Evolutionary conservation across 2,113 vertebrate species (phyloP).

Genomic region (Cottus gobio): DNA sequence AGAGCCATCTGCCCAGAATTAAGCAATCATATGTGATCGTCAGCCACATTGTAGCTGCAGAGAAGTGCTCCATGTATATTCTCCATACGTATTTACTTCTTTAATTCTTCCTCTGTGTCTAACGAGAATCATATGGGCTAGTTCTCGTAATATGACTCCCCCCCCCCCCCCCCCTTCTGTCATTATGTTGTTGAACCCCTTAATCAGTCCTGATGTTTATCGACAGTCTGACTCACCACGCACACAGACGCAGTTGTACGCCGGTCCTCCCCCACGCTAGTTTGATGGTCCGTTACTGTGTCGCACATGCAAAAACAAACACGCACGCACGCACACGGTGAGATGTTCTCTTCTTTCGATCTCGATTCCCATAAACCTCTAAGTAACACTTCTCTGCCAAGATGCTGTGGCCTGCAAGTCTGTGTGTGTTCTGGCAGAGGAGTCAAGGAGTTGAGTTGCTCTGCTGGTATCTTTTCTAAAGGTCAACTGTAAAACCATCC

Average conservation of each 20-base stretch:
- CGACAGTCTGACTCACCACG: slow-evolving; percentile 46
- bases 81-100: neutral
- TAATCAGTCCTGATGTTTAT: slow-evolving; percentile 51
- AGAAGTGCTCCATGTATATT: slow-evolving; percentile 21
- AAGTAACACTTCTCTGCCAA: slow-evolving; percentile 51
- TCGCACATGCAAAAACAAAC: slow-evolving; percentile 13
- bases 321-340: neutral
- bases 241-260: slow-evolving; percentile 2
- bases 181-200: slow-evolving; percentile 49
- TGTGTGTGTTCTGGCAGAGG: slow-evolving; percentile 58
- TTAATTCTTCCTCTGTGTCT: neutral
- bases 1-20: slow-evolving; percentile 56
- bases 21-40: slow-evolving; percentile 54
- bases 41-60: slow-evolving; percentile 14
- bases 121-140: slow-evolving; percentile 54
- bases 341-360: slow-evolving; percentile 45
- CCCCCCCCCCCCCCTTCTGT: neutral
- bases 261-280: slow-evolving; percentile 6
- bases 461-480: slow-evolving; percentile 51
- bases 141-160: slow-evolving; percentile 59
- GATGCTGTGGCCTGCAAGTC: slow-evolving; percentile 29
- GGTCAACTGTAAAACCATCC: slow-evolving; percentile 56
- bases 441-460: slow-evolving; percentile 39
- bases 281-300: slow-evolving; percentile 18
- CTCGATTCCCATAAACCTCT: slow-evolving; percentile 47